These are phyloP conservation scores for Tipula lateralis DNA, from an alignment of 2,888 invertebrate species.

Conservation along the genomic window DNA sequence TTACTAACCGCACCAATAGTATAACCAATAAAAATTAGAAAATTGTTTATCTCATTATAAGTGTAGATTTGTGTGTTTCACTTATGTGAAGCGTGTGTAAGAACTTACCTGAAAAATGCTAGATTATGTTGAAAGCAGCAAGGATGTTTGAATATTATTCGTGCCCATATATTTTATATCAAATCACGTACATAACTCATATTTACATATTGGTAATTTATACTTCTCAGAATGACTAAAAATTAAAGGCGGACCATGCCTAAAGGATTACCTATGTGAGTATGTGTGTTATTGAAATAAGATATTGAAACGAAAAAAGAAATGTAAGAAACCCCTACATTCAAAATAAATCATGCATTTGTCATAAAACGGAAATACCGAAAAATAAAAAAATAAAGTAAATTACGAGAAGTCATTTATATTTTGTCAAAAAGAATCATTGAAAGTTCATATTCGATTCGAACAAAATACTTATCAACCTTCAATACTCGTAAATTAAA, in stretches of 20 bases:
- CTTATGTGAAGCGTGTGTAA: too few relatives aligned
- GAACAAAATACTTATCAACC: background rate
- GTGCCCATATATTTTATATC: too few relatives aligned
- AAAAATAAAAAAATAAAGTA: background rate
- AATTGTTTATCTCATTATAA: background rate
- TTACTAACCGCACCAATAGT: background rate
- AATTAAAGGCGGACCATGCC: background rate
- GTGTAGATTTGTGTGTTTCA: background rate
- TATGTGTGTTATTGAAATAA: background rate
- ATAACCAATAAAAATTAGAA: background rate
- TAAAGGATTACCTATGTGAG: background rate
- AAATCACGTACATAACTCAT: too few relatives aligned
- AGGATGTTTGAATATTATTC: too few relatives aligned
- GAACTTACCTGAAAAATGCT: background rate
- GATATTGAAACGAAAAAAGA: background rate
- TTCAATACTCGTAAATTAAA: background rate
- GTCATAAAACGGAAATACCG: background rate
- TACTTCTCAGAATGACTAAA: background rate
- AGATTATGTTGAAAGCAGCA: too few relatives aligned
- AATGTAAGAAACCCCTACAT: background rate
- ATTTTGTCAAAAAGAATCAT: background rate
- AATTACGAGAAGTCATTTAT: background rate
- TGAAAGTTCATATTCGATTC: background rate
- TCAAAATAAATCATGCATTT: background rate
- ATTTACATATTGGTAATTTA: background rate